phyloP scores from a whole-genome alignment of 2,888 invertebrate species.

The Lamellibrachia satsuma region DNA sequence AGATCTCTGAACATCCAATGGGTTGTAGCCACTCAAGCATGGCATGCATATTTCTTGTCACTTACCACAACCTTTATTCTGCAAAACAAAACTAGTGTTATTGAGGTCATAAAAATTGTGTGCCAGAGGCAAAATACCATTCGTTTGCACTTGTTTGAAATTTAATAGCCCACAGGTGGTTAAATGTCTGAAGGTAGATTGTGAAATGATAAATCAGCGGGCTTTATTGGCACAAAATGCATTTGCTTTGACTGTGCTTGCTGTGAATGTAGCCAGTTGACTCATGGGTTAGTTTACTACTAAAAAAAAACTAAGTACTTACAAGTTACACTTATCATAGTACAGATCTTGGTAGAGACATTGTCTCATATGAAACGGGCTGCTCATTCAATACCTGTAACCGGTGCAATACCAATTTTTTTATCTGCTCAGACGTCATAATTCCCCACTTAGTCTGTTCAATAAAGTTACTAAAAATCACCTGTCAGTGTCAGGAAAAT shows the following conservation, averaged over 20 bases:
- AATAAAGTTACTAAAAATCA: no score
- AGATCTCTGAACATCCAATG: no score
- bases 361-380: not conserved
- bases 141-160: constrained; percentile 17
- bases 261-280: not conserved
- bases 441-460: not conserved
- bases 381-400: not conserved
- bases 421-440: not conserved
- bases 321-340: not conserved
- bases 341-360: not conserved
- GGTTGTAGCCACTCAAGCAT: not conserved
- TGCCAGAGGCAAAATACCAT: not conserved
- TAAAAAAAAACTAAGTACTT: not conserved
- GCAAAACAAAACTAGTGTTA: not conserved
- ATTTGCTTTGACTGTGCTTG: not conserved
- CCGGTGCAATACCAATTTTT: not conserved
- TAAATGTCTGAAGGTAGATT: constrained; percentile 1
- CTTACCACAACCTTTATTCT: not conserved
- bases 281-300: not conserved
- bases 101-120: constrained; percentile 1
- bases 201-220: not conserved
- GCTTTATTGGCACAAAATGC: constrained; percentile 7
- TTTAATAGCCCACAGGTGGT: constrained; percentile 11
- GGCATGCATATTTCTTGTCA: not conserved
- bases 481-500: no score